Percentiles rank a stretch among this genome's conserved stretches.
phyloP scores from a whole-genome alignment of 1,140 invertebrate species.

The Carcinoscorpius rotundicauda region DNA sequence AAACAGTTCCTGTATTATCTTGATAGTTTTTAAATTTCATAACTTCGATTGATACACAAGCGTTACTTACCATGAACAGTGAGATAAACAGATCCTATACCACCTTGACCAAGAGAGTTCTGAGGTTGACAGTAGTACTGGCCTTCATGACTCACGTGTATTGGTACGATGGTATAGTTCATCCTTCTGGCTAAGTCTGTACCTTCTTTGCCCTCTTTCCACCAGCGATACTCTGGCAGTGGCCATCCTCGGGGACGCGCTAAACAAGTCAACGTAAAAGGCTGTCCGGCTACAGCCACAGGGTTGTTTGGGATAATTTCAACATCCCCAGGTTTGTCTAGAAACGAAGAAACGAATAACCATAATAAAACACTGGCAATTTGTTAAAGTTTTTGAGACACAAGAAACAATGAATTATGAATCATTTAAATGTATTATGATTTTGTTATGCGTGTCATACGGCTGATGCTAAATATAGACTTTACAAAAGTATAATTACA shows the following conservation, averaged over 20 bases:
- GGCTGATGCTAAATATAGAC: no score
- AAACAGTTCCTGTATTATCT: no score
- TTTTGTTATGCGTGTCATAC: no score
- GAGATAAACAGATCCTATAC: constrained; percentile 62
- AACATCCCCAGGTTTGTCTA: constrained; percentile 64
- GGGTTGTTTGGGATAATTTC: constrained; percentile 69
- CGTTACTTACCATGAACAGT: constrained; percentile 48
- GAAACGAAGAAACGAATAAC: constrained; percentile 6
- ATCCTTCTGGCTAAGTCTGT: constrained; percentile 51
- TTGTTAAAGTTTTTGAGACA: no score
- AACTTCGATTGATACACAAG: no score
- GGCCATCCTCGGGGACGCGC: constrained; percentile 80
- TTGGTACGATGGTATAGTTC: constrained; percentile 70
- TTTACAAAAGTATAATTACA: no score
- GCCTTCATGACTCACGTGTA: constrained; percentile 69
- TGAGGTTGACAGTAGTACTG: constrained; percentile 76
- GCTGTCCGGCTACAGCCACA: constrained; percentile 66
- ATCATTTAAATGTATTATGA: no score
- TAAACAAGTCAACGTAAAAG: constrained; percentile 69
- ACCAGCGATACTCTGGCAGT: constrained; percentile 71
- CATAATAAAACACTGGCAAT: neutral
- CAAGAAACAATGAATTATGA: no score
- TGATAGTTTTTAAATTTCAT: no score
- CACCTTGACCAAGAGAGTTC: constrained; percentile 74
- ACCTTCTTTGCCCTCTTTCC: constrained; percentile 52